A percentile compares a stretch with the other conserved stretches of the same genome.
phyloP scores from a whole-genome alignment of 2,113 vertebrate species.

The Fukomys damarensis region DNA sequence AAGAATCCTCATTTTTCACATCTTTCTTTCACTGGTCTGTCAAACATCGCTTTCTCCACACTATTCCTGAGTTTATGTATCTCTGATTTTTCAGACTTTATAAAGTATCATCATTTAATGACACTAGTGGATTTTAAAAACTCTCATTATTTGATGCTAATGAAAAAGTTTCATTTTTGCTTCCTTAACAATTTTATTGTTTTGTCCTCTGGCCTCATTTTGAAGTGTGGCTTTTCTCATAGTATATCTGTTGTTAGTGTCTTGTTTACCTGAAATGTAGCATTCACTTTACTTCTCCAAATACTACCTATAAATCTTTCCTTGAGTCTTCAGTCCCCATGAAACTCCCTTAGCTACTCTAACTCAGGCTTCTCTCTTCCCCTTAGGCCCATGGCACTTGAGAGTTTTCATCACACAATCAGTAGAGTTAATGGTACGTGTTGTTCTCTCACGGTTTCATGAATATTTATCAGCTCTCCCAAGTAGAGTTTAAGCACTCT shows the following conservation, averaged over 20 bases:
- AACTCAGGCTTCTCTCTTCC: background rate
- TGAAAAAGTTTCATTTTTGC: background rate
- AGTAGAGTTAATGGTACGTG: constrained; percentile 1
- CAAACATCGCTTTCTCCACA: background rate
- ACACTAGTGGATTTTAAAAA: background rate
- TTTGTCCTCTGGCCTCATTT: background rate
- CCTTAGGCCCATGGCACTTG: background rate
- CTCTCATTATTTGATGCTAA: background rate
- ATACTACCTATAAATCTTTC: background rate
- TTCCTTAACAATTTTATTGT: background rate
- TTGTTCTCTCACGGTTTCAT: constrained; percentile 2
- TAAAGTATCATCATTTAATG: background rate
- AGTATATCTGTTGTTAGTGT: background rate
- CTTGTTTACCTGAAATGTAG: background rate
- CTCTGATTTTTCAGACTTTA: background rate
- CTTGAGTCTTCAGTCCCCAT: too few relatives aligned
- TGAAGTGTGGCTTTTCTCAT: background rate
- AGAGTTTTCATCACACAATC: background rate
- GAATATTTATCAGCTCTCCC: constrained; percentile 45
- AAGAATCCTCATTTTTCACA: background rate
- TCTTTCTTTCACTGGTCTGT: background rate
- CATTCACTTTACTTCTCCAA: background rate
- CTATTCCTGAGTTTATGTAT: background rate
- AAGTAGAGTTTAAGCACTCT: background rate
- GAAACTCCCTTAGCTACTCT: background rate